These are phyloP conservation scores for Hassar affinis DNA, from an alignment of 2,113 vertebrate genomes.

Conservation along the genomic window DNA sequence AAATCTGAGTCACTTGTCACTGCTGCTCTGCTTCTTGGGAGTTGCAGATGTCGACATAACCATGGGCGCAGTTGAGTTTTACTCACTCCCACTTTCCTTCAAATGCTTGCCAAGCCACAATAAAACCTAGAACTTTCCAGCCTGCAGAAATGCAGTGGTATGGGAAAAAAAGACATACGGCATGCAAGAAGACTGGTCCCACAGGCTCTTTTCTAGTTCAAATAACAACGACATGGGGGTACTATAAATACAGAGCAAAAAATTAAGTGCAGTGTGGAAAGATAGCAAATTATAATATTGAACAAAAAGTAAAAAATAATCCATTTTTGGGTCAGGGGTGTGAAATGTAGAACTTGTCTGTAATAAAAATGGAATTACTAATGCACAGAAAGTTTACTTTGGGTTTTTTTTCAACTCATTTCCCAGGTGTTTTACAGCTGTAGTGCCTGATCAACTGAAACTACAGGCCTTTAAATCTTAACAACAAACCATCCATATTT, in stretches of 20 bases:
- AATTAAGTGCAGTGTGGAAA: constrained; percentile 1
- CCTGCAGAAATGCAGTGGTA: constrained; percentile 35
- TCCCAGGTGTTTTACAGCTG: not conserved
- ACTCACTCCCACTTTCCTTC: constrained; percentile 45
- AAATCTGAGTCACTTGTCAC: constrained; percentile 58
- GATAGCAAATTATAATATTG: not conserved
- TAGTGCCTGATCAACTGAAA: not conserved
- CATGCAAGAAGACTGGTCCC: constrained; percentile 19
- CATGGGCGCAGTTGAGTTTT: constrained; percentile 56
- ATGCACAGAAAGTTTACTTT: not conserved
- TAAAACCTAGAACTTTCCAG: constrained; percentile 55
- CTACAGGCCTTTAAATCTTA: not conserved
- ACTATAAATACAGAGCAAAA: constrained; percentile 12
- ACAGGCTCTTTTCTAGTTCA: constrained; percentile 7
- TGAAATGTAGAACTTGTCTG: not conserved
- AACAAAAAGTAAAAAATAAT: not conserved
- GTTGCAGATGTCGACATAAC: constrained; percentile 57
- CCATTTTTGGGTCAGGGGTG: not conserved
- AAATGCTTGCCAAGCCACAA: constrained; percentile 50
- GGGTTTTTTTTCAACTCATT: not conserved
- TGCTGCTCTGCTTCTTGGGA: constrained; percentile 52
- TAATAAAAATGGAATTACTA: not conserved
- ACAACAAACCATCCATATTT: not conserved
- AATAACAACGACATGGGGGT: constrained; percentile 31
- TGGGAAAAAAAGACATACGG: constrained; percentile 7